Evolutionary conservation across 2,888 invertebrate genomes (phyloP).

Genomic region (Alviniconcha strummeri): DNA sequence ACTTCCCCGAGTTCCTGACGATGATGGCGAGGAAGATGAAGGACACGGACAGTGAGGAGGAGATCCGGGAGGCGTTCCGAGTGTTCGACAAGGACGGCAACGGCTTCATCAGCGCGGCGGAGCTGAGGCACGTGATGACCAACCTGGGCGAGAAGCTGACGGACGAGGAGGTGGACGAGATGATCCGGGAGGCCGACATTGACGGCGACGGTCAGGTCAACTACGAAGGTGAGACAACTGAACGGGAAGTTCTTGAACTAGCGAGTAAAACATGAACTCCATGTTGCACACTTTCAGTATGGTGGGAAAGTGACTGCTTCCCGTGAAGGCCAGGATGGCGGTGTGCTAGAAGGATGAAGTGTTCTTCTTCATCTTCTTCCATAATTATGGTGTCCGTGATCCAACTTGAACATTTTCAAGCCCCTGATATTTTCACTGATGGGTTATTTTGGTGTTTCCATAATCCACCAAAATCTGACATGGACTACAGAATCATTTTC

Average conservation of each 20-base stretch:
- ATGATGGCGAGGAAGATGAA: constrained; percentile 44
- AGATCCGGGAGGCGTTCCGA: constrained; percentile 41
- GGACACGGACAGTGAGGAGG: constrained; percentile 41
- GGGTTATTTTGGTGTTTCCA: too few species aligned
- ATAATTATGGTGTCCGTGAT: too few species aligned
- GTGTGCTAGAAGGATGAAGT: too few species aligned
- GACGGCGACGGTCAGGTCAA: constrained; percentile 43
- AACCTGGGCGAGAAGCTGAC: constrained; percentile 42
- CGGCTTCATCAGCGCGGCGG: constrained; percentile 42
- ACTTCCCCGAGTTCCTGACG: constrained; percentile 43
- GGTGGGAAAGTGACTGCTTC: too few species aligned
- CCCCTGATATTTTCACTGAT: too few species aligned
- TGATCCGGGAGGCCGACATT: constrained; percentile 43
- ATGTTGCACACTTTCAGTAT: not conserved
- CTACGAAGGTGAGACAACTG: constrained; percentile 35
- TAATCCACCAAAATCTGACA: too few species aligned
- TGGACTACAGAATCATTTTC: too few species aligned
- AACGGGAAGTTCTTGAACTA: not conserved
- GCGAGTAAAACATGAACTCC: not conserved
- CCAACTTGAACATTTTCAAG: too few species aligned
- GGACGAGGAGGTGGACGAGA: constrained; percentile 43
- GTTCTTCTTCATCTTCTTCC: too few species aligned
- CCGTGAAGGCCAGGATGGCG: too few species aligned
- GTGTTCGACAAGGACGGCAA: constrained; percentile 44
- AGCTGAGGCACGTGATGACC: constrained; percentile 42